Conservation (phyloP, 37 sponge, comb jelly and placozoan species). For the Dysidea cf. avara region DNA sequence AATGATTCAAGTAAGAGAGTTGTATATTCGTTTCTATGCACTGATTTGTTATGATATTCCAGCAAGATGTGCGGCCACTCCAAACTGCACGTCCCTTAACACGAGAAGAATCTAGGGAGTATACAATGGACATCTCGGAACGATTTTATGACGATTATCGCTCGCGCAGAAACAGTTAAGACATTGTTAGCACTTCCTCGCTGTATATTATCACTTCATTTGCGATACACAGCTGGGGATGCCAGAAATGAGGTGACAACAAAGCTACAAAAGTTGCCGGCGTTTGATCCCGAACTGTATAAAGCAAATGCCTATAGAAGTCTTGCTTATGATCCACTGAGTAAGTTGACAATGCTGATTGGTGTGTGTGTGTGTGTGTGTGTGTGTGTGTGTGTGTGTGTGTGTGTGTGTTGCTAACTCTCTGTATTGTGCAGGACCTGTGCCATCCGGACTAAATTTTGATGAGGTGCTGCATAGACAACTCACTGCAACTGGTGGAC, state of each 20-base stretch:
- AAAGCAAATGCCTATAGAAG: slow-evolving; percentile 56
- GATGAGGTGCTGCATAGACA: slow-evolving; percentile 9
- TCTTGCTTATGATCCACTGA: slow-evolving; percentile 56
- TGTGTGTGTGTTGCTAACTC: background rate
- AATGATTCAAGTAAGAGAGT: too few relatives aligned
- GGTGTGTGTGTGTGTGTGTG: background rate
- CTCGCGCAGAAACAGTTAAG: slow-evolving; percentile 51
- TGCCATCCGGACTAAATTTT: slow-evolving; percentile 62
- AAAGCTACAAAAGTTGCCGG: slow-evolving; percentile 25
- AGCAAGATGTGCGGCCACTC: too few relatives aligned
- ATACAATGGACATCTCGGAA: slow-evolving; percentile 59
- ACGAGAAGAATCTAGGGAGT: slow-evolving; percentile 48
- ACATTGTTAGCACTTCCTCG: background rate
- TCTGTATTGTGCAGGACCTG: slow-evolving; percentile 42
- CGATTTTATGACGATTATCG: slow-evolving; percentile 80
- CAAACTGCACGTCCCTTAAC: slow-evolving; percentile 43
- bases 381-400: background rate
- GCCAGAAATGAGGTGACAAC: slow-evolving; percentile 55
- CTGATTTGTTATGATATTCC: too few relatives aligned
- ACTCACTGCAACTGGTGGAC: too few relatives aligned
- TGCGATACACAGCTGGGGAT: slow-evolving; percentile 57
- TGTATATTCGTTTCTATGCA: too few relatives aligned
- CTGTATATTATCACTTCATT: background rate
- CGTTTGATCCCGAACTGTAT: slow-evolving; percentile 61
- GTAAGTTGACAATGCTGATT: slow-evolving; percentile 27